Conservation (phyloP, 2,113 vertebrate species). For the Epinephelus moara region DNA sequence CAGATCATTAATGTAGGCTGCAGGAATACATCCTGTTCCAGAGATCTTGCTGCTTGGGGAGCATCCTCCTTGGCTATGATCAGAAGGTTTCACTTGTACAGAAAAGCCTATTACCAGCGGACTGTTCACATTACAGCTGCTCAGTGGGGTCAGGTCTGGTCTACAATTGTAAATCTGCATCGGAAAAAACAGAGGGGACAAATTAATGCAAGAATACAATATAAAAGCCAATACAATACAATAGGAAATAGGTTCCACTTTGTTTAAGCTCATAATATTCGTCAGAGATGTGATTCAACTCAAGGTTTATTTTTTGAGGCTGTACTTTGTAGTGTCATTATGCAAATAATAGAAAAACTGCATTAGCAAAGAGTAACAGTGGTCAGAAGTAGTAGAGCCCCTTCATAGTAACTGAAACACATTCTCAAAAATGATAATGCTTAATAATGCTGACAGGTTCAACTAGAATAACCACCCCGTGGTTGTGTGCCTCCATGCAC, state of each 20-base stretch:
- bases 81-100: background rate
- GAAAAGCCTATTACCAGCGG: background rate
- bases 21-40: conserved; percentile 45
- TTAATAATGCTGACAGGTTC: too few species aligned
- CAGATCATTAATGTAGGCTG: background rate
- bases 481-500: too few species aligned
- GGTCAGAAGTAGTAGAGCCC: too few species aligned
- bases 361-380: too few species aligned
- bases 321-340: too few species aligned
- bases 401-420: too few species aligned
- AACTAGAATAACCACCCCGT: too few species aligned
- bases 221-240: background rate
- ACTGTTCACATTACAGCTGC: background rate
- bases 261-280: background rate
- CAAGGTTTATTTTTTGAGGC: too few species aligned
- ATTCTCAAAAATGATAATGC: too few species aligned
- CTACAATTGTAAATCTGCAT: background rate
- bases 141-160: background rate
- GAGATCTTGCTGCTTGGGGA: conserved; percentile 7
- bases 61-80: conserved; percentile 8
- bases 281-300: too few species aligned
- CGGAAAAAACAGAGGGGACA: background rate
- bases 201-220: background rate
- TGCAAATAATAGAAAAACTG: too few species aligned
- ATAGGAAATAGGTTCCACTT: background rate